A percentile compares a stretch with the other conserved stretches of the same genome.
These are phyloP conservation scores for Lithobates pipiens DNA, from an alignment of 2,797 vertebrate genomes.

Conservation along the genomic window DNA sequence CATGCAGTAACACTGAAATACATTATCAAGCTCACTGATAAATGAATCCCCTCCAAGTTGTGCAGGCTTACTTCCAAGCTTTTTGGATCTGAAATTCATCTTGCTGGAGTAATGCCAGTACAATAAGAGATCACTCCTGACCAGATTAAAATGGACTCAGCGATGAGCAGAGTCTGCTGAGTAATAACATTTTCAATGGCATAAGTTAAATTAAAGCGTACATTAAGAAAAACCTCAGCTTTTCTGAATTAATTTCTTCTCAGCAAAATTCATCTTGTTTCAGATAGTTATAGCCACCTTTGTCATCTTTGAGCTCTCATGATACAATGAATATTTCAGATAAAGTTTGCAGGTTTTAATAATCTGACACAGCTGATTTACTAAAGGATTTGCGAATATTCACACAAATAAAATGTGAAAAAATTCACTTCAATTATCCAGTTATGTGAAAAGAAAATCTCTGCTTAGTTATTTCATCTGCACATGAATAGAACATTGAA, in stretches of 20 bases:
- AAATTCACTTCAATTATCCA: too few species aligned
- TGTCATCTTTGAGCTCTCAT: background rate
- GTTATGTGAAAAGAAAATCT: too few species aligned
- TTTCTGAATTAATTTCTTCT: constrained; percentile 10
- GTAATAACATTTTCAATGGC: constrained; percentile 21
- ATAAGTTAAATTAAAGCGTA: constrained; percentile 10
- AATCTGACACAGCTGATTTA: background rate
- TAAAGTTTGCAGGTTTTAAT: background rate
- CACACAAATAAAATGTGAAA: too few species aligned
- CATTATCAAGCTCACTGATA: background rate
- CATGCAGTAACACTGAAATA: background rate
- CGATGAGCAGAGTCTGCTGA: background rate
- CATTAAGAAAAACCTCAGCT: constrained; percentile 6
- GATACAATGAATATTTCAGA: background rate
- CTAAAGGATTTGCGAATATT: too few species aligned
- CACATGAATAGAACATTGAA: too few species aligned
- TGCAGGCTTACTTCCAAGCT: background rate
- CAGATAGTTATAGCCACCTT: background rate
- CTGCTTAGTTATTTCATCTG: too few species aligned
- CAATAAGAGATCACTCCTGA: constrained; percentile 7
- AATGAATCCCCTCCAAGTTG: background rate
- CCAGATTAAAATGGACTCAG: constrained; percentile 21
- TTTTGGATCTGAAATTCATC: constrained; percentile 12
- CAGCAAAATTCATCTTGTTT: background rate
- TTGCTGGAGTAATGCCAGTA: constrained; percentile 8